These are phyloP conservation scores for Hycleus cichorii DNA, from an alignment of 1,140 invertebrate species.

Conservation along the genomic window DNA sequence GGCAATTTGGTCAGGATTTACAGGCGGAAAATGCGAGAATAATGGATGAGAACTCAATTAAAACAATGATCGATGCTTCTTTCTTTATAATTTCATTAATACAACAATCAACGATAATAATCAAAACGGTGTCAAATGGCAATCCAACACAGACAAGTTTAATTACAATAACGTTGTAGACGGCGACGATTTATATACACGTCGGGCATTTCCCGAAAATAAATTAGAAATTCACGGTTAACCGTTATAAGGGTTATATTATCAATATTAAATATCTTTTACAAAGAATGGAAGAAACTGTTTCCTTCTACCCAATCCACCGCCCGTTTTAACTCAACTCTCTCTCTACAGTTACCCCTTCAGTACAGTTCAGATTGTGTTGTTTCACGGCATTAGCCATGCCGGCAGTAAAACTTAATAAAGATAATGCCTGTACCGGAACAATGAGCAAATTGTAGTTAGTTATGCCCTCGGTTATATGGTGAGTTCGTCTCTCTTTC, in stretches of 20 bases:
- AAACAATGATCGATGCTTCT: too few species aligned
- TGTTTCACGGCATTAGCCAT: constrained; percentile 25
- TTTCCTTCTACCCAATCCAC: too few species aligned
- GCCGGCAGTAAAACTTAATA: constrained; percentile 37
- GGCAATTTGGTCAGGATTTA: constrained; percentile 39
- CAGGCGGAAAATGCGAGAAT: constrained; percentile 1
- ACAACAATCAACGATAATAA: too few species aligned
- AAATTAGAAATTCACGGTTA: constrained; percentile 27
- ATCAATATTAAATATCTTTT: constrained; percentile 38
- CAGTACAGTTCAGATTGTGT: constrained; percentile 9
- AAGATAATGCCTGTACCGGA: constrained; percentile 36
- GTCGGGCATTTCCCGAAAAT: constrained; percentile 29
- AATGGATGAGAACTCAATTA: too few species aligned
- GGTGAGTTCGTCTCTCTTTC: neutral
- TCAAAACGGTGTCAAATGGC: too few species aligned
- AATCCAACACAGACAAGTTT: constrained; percentile 19
- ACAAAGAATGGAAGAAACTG: too few species aligned
- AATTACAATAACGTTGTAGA: constrained; percentile 22
- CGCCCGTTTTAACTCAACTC: too few species aligned
- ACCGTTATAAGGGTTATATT: constrained; percentile 33
- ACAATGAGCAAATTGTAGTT: constrained; percentile 39
- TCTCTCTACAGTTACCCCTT: too few species aligned
- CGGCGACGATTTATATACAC: constrained; percentile 25
- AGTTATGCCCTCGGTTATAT: constrained; percentile 17
- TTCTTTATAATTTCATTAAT: too few species aligned